These are phyloP conservation scores for Oscheius sp. DNA, from an alignment of 2,888 invertebrate genomes.

Conservation along the genomic window DNA sequence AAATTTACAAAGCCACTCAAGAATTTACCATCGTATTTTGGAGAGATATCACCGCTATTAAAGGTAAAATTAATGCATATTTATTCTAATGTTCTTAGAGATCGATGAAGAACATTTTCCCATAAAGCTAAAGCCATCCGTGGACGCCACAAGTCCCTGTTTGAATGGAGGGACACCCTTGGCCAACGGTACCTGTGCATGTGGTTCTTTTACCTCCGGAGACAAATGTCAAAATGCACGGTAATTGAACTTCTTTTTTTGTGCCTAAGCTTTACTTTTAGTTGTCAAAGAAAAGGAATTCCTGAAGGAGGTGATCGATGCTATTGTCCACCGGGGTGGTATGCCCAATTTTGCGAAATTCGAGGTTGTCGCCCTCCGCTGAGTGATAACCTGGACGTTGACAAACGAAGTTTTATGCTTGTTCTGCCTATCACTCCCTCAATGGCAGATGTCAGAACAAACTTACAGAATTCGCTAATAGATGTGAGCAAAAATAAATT, in stretches of 20 bases:
- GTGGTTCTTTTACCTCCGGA: slow-evolving; percentile 41
- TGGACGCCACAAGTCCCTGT: not conserved
- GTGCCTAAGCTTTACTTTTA: slow-evolving; percentile 13
- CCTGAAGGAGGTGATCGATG: slow-evolving; percentile 57
- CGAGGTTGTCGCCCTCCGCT: slow-evolving; percentile 48
- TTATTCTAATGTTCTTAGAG: too few relatives aligned
- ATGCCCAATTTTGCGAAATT: slow-evolving; percentile 44
- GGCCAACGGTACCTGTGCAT: slow-evolving; percentile 32
- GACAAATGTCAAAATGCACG: slow-evolving; percentile 42
- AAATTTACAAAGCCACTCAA: not conserved
- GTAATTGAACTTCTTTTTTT: too few relatives aligned
- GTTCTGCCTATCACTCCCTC: slow-evolving; percentile 42
- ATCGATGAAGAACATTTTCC: not conserved
- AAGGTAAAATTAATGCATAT: too few relatives aligned
- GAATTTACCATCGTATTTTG: not conserved
- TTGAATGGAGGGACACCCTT: slow-evolving; percentile 11
- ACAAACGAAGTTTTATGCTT: slow-evolving; percentile 39
- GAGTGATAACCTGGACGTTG: slow-evolving; percentile 42
- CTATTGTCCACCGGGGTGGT: slow-evolving; percentile 58
- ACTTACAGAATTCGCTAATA: not conserved
- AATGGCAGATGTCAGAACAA: slow-evolving; percentile 33
- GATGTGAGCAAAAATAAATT: not conserved
- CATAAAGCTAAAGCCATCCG: not conserved
- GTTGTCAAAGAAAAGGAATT: slow-evolving; percentile 44
- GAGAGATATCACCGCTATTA: not conserved